phyloP scores from a whole-genome alignment of 2,888 invertebrate genomes.

The Oasisia sp. region DNA sequence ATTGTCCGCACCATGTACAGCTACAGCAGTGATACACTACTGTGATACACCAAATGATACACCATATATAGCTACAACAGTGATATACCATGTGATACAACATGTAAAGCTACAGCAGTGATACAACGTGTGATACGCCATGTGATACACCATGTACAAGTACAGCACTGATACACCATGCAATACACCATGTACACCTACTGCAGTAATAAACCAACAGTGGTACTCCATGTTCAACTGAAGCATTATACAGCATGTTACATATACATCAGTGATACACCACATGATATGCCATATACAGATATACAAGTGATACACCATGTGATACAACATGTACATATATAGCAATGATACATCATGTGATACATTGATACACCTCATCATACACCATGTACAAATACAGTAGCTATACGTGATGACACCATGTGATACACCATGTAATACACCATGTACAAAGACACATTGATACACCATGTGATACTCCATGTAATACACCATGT shows the following conservation, averaged over 20 bases:
- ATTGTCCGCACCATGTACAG: conserved; percentile 99
- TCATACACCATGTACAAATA: not conserved
- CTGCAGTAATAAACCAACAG: too few species aligned
- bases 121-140: not conserved
- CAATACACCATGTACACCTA: not conserved
- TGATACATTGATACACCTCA: too few species aligned
- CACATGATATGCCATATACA: not conserved
- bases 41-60: not conserved
- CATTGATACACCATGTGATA: not conserved
- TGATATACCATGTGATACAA: not conserved
- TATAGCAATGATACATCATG: not conserved
- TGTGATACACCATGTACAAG: not conserved
- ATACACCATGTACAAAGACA: too few species aligned
- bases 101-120: not conserved
- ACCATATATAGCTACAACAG: not conserved
- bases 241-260: not conserved
- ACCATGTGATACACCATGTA: not conserved
- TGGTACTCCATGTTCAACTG: not conserved
- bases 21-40: conserved; percentile 68
- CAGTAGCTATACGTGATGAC: not conserved
- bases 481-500: conserved; percentile 40
- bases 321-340: not conserved
- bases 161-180: not conserved
- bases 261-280: not conserved
- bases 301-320: not conserved